Base-by-base conservation (phyloP, 2,113 vertebrate genomes). In the Neodontobutis hainanensis region DNA sequence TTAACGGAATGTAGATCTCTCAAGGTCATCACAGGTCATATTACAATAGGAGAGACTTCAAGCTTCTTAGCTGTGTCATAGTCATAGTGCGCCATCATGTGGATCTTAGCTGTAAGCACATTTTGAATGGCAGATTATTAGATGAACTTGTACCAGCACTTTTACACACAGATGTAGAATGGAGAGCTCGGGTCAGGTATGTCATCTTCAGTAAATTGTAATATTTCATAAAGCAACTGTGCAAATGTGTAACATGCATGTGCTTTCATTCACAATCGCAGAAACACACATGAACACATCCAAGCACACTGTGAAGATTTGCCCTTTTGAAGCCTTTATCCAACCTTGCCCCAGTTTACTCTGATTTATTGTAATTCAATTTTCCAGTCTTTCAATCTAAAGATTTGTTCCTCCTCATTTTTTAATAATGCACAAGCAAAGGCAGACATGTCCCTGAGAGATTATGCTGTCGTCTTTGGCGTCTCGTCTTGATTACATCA, bases 301-400 rank as follows among this genome's bases (percentile, higher is more conserved):
- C 68, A 61, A 45, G 58, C 85, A 68, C 63, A 73, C 75, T 69
- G 83, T 83, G 68, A 90, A 91, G 85, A 90, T 88, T 90, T 91
- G 89, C 60, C 86, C 75, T 72, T 86, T 78, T 77, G 77, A 85
- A 87, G 77, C 60, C 66, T 89, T 91, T 89, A 92, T 90, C 88
- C 87, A 90, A 90, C 86, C 89, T 91, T 91, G 87, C 84, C 87
- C 90, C 81, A 90, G 84, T 87, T 89, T 46, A 43, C 65, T 61
- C 77, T 3, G 70, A 81, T 89, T 90, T 88, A 87, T 87, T 87
- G 80, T 92, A 90, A 93, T 93, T 92, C 84, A 88, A 91, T 91
- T 90, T 90, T 88, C 70, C 80, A 77, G 78, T 92, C 86, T 90
- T 88, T 88, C 89, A 90, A 89, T 90, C 88, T 88, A 90, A 91